These are phyloP conservation scores for Amphiprion clarkii DNA, from an alignment of 2,797 vertebrate genomes.

Conservation along the genomic window DNA sequence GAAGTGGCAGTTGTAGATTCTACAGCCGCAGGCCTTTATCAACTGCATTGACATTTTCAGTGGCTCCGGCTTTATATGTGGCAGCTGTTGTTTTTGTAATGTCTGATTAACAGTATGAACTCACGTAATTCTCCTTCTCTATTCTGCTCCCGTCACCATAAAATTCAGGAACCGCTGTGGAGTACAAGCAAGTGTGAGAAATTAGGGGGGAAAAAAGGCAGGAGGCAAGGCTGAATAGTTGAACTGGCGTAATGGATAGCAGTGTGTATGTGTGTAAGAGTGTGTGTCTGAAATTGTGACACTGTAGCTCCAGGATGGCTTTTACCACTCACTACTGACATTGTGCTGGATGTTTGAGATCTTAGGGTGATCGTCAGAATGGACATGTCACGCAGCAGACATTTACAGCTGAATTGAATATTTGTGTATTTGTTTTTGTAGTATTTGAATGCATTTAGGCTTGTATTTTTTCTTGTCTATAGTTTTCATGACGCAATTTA, in stretches of 20 bases:
- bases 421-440: background rate
- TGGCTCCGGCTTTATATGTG: slow-evolving; percentile 25
- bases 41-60: slow-evolving; percentile 15
- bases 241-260: slow-evolving; percentile 59
- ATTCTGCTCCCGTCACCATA: slow-evolving; percentile 48
- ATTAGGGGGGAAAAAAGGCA: slow-evolving; percentile 32
- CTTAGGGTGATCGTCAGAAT: slow-evolving; percentile 20
- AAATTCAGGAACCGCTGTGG: slow-evolving; percentile 36
- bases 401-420: background rate
- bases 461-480: background rate
- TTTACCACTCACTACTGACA: slow-evolving; percentile 46
- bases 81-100: slow-evolving; percentile 48
- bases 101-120: slow-evolving; percentile 54
- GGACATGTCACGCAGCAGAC: background rate
- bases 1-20: background rate
- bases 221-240: slow-evolving; percentile 40
- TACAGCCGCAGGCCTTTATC: background rate
- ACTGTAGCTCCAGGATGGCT: slow-evolving; percentile 22
- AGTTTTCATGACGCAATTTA: too few relatives aligned
- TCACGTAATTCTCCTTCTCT: slow-evolving; percentile 45
- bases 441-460: background rate
- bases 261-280: slow-evolving; percentile 16
- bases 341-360: slow-evolving; percentile 22
- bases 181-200: slow-evolving; percentile 65
- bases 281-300: slow-evolving; percentile 13